These are phyloP conservation scores for Rhopalosiphum maidis DNA, from an alignment of 1,140 invertebrate genomes.

Conservation along the genomic window DNA sequence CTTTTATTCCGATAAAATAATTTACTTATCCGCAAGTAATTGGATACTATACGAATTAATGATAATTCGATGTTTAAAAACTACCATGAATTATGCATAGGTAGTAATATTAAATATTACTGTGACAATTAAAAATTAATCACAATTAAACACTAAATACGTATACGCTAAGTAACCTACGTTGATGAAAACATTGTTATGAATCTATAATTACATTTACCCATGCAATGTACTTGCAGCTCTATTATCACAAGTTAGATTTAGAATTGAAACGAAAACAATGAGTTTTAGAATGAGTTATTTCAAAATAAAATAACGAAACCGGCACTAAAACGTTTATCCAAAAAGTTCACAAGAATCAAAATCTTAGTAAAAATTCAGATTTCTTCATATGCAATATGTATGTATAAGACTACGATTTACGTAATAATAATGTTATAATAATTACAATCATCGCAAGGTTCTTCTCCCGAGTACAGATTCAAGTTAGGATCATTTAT, in stretches of 20 bases:
- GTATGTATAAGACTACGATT: neutral
- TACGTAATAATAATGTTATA: neutral
- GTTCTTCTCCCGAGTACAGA: too few species aligned
- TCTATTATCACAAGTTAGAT: too few species aligned
- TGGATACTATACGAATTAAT: conserved; percentile 5
- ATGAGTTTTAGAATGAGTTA: neutral
- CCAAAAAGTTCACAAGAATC: neutral
- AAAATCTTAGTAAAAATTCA: neutral
- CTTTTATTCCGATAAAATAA: conserved; percentile 20
- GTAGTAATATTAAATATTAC: neutral
- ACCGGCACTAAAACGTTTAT: neutral
- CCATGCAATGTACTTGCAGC: neutral
- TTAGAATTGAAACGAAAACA: too few species aligned
- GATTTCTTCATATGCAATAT: neutral
- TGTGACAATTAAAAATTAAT: neutral
- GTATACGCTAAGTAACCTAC: neutral
- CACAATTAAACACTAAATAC: neutral
- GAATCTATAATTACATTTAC: neutral
- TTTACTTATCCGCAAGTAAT: conserved; percentile 40
- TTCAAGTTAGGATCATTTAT: too few species aligned
- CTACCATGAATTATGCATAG: neutral
- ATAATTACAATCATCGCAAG: neutral
- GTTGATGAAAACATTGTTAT: neutral
- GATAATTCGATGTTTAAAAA: neutral
- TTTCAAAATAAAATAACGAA: neutral